Conservation (phyloP, 2,888 invertebrate genomes). For the Pollenia angustigena region DNA sequence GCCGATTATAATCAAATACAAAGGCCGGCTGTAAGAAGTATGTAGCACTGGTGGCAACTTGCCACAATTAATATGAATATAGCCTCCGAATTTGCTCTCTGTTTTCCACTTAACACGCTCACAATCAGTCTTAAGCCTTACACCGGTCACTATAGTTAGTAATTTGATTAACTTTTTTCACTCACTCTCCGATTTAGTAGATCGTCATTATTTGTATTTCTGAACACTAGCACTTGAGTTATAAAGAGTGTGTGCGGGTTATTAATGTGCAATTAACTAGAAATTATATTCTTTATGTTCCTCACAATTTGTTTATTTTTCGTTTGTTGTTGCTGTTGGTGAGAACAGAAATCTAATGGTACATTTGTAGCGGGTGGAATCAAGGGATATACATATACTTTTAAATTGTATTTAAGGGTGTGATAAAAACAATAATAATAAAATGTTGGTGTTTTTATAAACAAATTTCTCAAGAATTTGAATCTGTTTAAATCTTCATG, state of each 20-base stretch:
- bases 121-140: neutral
- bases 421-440: constrained; percentile 31
- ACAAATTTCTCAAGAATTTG: constrained; percentile 38
- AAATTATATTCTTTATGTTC: constrained; percentile 44
- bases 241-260: constrained; percentile 30
- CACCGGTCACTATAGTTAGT: constrained; percentile 21
- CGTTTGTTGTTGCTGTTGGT: constrained; percentile 19
- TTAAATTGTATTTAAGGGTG: constrained; percentile 27
- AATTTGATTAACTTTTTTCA: neutral
- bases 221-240: constrained; percentile 38
- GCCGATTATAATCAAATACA: constrained; percentile 26
- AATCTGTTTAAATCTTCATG: constrained; percentile 11
- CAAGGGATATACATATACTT: neutral
- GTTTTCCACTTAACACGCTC: neutral
- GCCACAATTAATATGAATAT: constrained; percentile 2
- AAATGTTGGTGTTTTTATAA: constrained; percentile 20
- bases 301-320: constrained; percentile 45
- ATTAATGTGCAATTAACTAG: constrained; percentile 64
- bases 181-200: neutral
- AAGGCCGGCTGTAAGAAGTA: constrained; percentile 7
- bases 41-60: constrained; percentile 10
- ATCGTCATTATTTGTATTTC: neutral
- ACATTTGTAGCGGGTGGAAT: constrained; percentile 33
- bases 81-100: neutral
- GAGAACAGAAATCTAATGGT: neutral